Conservation (phyloP, 1,140 invertebrate genomes). For the Danaus plexippus region DNA sequence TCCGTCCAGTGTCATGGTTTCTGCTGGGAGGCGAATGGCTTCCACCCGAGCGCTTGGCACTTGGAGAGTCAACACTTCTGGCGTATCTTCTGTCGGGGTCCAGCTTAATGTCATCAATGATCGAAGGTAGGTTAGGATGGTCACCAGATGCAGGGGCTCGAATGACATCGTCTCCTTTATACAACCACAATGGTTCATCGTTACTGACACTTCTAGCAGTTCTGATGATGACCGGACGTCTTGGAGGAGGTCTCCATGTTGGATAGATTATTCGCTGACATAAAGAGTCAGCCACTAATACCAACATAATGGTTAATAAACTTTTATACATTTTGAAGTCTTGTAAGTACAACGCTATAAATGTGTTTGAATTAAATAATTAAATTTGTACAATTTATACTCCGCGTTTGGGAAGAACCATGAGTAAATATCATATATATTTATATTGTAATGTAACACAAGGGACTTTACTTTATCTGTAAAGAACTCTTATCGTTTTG, state of each 20-base stretch:
- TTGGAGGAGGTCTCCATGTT: conserved; percentile 32
- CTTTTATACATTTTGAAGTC: too few relatives aligned
- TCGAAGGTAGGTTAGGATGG: conserved; percentile 26
- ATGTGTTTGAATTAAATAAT: too few relatives aligned
- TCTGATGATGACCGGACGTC: conserved; percentile 22
- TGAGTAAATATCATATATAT: too few relatives aligned
- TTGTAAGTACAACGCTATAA: too few relatives aligned
- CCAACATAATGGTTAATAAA: conserved; percentile 17
- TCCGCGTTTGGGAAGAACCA: too few relatives aligned
- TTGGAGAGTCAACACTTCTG: conserved; percentile 33
- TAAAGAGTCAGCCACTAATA: conserved; percentile 24
- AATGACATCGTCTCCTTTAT: conserved; percentile 29
- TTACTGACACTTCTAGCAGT: conserved; percentile 25
- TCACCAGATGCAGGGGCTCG: conserved; percentile 32
- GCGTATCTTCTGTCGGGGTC: conserved; percentile 21
- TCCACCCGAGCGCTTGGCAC: conserved; percentile 33
- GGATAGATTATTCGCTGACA: conserved; percentile 34
- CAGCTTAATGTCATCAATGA: conserved; percentile 23
- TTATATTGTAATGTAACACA: too few relatives aligned
- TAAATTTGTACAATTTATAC: too few relatives aligned
- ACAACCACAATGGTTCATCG: conserved; percentile 35
- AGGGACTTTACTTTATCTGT: too few relatives aligned
- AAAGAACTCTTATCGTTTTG: too few relatives aligned
- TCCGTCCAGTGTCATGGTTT: conserved; percentile 32
- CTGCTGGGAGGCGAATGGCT: conserved; percentile 26